phyloP scores from a whole-genome alignment of 2,113 vertebrate species.

The Engraulis encrasicolus region DNA sequence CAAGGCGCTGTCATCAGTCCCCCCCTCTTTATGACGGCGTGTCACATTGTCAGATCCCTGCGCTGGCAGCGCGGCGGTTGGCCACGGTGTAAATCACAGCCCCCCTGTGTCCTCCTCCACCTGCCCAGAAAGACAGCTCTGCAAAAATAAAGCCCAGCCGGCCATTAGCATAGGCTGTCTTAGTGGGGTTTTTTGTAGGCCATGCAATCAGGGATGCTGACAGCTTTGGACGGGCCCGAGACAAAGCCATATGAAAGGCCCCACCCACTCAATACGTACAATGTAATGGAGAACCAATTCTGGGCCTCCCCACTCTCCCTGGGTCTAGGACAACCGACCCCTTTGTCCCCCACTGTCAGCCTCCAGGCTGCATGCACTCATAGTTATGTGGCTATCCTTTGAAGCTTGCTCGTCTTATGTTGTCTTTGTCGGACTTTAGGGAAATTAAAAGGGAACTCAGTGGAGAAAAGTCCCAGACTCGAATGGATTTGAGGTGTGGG shows the following conservation, averaged over 20 bases:
- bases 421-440: neutral
- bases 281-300: too few relatives aligned
- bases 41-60: slow-evolving; percentile 9
- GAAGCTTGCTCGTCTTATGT: neutral
- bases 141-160: neutral
- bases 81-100: slow-evolving; percentile 23
- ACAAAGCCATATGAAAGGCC: too few relatives aligned
- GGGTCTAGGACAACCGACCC: too few relatives aligned
- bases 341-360: too few relatives aligned
- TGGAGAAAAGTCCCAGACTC: neutral
- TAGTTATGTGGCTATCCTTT: neutral
- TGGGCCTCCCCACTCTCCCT: too few relatives aligned
- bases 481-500: neutral
- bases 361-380: neutral
- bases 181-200: neutral
- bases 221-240: too few relatives aligned
- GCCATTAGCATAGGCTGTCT: neutral
- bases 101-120: neutral
- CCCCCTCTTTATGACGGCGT: slow-evolving; percentile 64
- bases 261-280: too few relatives aligned
- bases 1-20: slow-evolving; percentile 58
- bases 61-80: slow-evolving; percentile 20
- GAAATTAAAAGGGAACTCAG: neutral
- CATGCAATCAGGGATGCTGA: too few relatives aligned
- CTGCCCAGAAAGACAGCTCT: neutral